Evolutionary conservation across 2,797 vertebrate species (phyloP), one percentile per base, ranked within the genome.

Genomic region (Lepilemur ruficaudatus): DNA sequence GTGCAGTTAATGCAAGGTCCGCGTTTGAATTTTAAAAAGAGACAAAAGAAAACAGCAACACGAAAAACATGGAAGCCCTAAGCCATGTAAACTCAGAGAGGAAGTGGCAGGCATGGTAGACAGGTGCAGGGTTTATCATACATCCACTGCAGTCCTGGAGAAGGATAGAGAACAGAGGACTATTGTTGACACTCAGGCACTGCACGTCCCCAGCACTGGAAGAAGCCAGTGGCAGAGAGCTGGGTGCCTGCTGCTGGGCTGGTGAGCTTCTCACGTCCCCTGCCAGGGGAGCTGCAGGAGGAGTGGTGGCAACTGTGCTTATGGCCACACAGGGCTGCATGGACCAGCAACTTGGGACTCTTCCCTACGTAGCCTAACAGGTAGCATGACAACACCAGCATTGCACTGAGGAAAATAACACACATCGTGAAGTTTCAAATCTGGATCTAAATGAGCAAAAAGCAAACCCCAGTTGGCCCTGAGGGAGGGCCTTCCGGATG

Each of bases 1-100:
- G n/a, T 15, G 61, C 23, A 46, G 14, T 55, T 41, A 28, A 41
- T 11, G 20, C 50, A 46, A 75, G 50, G 50, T 28, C 11, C 2
- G 41, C 7, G 35, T 73, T 41, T 94, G 43, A 20, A 57, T 75
- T 82, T 91, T 85, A 46, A 91, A 80, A 65, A 65, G 15, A 92
- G 28, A 22, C 3, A 35, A 67, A 79, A 93, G n/a, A 28, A 61
- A 93, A 57, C 18, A 70, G 25, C 35, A 20, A 23, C 11, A 48
- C 43, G 52, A 43, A 52, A 90, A 52, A 2, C 4, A 18, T 35
- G 22, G 38, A 30, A 70, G 32, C 30, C 25, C 48, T 46, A 30
- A 30, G 67, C 17, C 13, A 46, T 6, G 7, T 14, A 14, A 84
- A 61, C n/a, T 43, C 38, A 4, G 15, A 57, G 15, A 10, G 43